Base-by-base conservation (phyloP, 2,113 vertebrate species). In the Pycnonotus jocosus region DNA sequence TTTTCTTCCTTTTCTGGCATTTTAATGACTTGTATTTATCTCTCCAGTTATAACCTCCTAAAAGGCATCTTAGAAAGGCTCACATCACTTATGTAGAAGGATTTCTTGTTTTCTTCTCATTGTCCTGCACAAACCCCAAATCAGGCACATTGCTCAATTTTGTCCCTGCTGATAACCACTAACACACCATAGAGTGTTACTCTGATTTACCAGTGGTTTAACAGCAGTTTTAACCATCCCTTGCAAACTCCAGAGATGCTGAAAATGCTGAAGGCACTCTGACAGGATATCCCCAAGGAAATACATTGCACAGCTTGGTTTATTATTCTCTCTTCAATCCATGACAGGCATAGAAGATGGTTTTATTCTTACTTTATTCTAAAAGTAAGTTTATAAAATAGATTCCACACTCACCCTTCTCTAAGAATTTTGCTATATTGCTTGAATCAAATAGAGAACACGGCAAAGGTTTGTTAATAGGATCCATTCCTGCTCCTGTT, bases 221-320 rank as follows among this genome's bases (percentile, higher is more conserved):
- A 83, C 42, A 61, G 80, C 30, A 91, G 65, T 58, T 81, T 92
- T 91, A 94, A 69, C 38, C 70, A 84, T 17, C 37, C 42, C 1
- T 57, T 66, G 42, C 35, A 68, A 81, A 71, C 68, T 54, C 12
- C 11, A 42, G 33, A 16, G 42, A 86, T 57, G 44, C 23, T 87
- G 37, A 78, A 95, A 90, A 89, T 30, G 19, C 56, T 81, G 77
- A 84, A 91, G 65, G 72, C 38, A 11, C 22, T 80, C 66, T 91
- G 87, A 87, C 73, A 95, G 53, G 38, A 56, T 71, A 81, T 89
- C 61, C 65, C 73, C 57, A 87, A 91, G 65, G 81, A 85, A 89
- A 94, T 25, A 35, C 12, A 68, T 56, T 38, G 40, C 5, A 6
- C 51, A 87, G 56, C 61, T 87, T 68, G 33, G 11, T 74, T 87